A percentile compares a stretch with the other conserved stretches of the same genome.
These are phyloP conservation scores for Cherax quadricarinatus DNA, from an alignment of 1,140 invertebrate species.

Conservation along the genomic window DNA sequence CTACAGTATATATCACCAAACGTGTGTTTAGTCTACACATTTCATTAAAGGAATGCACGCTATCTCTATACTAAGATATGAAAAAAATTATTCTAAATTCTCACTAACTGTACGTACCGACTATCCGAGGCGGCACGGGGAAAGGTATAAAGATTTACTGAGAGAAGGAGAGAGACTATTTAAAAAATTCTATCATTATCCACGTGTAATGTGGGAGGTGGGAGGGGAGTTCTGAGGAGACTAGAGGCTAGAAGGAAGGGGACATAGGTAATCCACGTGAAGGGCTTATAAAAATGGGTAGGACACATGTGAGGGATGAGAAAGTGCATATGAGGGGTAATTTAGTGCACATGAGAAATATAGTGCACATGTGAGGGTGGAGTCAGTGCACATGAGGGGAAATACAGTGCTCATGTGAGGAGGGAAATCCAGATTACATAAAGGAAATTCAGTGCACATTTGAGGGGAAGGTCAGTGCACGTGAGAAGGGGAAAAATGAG, in stretches of 20 bases:
- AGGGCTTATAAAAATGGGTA: too few relatives aligned
- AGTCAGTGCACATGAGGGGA: too few relatives aligned
- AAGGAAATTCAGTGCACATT: too few relatives aligned
- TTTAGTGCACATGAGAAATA: too few relatives aligned
- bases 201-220: neutral
- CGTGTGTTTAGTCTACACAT: neutral
- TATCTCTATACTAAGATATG: neutral
- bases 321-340: neutral
- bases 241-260: too few relatives aligned
- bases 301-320: neutral
- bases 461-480: too few relatives aligned
- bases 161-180: neutral
- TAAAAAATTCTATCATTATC: too few relatives aligned
- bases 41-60: neutral
- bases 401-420: too few relatives aligned
- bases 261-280: too few relatives aligned
- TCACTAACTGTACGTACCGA: neutral
- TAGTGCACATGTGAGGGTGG: too few relatives aligned
- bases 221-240: neutral
- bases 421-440: too few relatives aligned
- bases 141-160: neutral
- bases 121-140: neutral
- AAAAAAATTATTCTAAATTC: neutral
- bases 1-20: neutral
- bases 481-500: too few relatives aligned